phyloP scores from a whole-genome alignment of 2,888 invertebrate species.

The Neoitamus cyanurus region DNA sequence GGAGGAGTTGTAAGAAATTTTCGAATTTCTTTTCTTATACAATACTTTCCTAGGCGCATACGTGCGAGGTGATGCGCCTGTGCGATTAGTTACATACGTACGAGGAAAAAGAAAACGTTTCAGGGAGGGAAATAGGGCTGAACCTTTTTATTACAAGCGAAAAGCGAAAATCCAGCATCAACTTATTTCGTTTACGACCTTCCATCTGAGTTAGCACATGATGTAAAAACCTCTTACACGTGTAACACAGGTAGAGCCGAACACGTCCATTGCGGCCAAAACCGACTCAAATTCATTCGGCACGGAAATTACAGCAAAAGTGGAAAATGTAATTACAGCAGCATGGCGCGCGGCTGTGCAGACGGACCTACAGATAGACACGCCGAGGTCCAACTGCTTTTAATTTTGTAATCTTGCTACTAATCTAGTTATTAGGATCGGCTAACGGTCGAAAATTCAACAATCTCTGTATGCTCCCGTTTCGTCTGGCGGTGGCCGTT shows the following conservation, averaged over 20 bases:
- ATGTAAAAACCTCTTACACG: neutral
- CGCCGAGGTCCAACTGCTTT: neutral
- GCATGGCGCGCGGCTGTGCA: neutral
- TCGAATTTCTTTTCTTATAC: no score
- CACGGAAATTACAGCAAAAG: conserved; percentile 4
- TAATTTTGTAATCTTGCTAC: neutral
- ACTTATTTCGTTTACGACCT: neutral
- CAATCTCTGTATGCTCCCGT: neutral
- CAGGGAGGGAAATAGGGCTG: neutral
- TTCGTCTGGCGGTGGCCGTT: neutral
- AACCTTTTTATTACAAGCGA: neutral
- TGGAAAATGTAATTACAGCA: conserved; percentile 25
- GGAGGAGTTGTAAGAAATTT: no score
- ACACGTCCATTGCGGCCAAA: neutral
- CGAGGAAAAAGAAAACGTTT: neutral
- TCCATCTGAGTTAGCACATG: neutral
- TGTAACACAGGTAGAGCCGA: neutral
- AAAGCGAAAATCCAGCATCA: neutral
- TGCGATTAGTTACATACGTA: no score
- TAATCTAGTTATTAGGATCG: neutral
- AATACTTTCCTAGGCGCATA: neutral
- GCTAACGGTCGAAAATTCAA: neutral
- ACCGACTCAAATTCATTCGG: neutral
- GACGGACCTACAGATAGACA: neutral
- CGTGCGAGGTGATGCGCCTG: neutral